A percentile compares a stretch with the other conserved stretches of the same genome.
These are phyloP conservation scores for Botia kubotai DNA, from an alignment of 2,797 vertebrate genomes.

Conservation along the genomic window DNA sequence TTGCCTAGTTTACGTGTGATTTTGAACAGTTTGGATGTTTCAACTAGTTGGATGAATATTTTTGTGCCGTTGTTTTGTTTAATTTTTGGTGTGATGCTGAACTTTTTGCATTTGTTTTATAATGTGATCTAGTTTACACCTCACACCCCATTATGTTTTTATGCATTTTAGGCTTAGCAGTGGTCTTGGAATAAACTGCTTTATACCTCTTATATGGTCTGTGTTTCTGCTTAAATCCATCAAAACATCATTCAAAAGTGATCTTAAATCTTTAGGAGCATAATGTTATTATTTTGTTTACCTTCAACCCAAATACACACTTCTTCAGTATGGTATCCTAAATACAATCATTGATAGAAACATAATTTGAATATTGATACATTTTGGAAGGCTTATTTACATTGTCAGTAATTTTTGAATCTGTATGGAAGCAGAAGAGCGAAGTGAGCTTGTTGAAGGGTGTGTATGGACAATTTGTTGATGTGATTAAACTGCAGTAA, in stretches of 20 bases:
- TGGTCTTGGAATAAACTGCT: constrained; percentile 62
- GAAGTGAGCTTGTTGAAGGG: too few relatives aligned
- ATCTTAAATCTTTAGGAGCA: background rate
- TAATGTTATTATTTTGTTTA: background rate
- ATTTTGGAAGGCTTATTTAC: too few relatives aligned
- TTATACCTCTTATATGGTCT: constrained; percentile 44
- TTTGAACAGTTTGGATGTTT: constrained; percentile 35
- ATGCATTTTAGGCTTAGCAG: constrained; percentile 56
- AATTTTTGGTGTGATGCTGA: constrained; percentile 3
- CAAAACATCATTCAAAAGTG: background rate
- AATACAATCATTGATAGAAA: too few relatives aligned
- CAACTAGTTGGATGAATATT: constrained; percentile 26
- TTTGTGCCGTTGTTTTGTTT: constrained; percentile 5
- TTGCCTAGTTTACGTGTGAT: constrained; percentile 25
- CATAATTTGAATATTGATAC: too few relatives aligned
- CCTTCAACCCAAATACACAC: background rate
- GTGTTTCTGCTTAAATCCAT: background rate
- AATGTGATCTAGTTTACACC: constrained; percentile 20
- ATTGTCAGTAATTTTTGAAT: too few relatives aligned
- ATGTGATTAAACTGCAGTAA: background rate
- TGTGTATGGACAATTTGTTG: background rate
- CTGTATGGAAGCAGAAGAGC: too few relatives aligned
- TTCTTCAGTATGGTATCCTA: too few relatives aligned
- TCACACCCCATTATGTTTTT: constrained; percentile 34
- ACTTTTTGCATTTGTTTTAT: constrained; percentile 40